These are phyloP conservation scores for Camelus bactrianus DNA, from an alignment of 2,113 vertebrate genomes.

Conservation along the genomic window DNA sequence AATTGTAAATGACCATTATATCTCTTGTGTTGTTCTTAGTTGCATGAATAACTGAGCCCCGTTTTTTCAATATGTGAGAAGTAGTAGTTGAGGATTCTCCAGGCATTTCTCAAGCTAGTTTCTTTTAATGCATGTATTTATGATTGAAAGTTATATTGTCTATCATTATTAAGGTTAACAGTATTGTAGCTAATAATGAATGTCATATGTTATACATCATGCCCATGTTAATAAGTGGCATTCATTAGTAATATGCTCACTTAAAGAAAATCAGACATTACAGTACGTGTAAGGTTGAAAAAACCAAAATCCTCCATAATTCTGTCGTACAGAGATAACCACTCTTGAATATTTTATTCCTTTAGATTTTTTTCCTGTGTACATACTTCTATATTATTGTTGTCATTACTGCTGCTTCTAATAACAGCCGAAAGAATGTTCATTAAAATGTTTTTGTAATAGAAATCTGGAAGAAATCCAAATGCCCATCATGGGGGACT, in stretches of 20 bases:
- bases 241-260: constrained; percentile 8
- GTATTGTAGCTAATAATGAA: background rate
- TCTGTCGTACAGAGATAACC: background rate
- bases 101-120: constrained; percentile 1
- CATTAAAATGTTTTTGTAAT: background rate
- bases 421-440: background rate
- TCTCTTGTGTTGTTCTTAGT: background rate
- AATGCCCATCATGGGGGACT: background rate
- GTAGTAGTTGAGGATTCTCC: constrained; percentile 18
- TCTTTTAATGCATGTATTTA: background rate
- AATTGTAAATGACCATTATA: background rate
- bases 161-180: background rate
- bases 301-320: constrained; percentile 19
- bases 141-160: constrained; percentile 27
- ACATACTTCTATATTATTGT: background rate
- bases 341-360: constrained; percentile 8
- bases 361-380: background rate
- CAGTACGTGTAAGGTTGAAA: background rate
- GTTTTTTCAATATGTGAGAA: background rate
- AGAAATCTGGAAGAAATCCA: background rate
- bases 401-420: background rate
- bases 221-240: background rate
- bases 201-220: background rate
- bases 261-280: background rate
- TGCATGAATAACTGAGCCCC: background rate